These are phyloP conservation scores for Spodoptera litura DNA, from an alignment of 1,140 invertebrate genomes.

Conservation along the genomic window DNA sequence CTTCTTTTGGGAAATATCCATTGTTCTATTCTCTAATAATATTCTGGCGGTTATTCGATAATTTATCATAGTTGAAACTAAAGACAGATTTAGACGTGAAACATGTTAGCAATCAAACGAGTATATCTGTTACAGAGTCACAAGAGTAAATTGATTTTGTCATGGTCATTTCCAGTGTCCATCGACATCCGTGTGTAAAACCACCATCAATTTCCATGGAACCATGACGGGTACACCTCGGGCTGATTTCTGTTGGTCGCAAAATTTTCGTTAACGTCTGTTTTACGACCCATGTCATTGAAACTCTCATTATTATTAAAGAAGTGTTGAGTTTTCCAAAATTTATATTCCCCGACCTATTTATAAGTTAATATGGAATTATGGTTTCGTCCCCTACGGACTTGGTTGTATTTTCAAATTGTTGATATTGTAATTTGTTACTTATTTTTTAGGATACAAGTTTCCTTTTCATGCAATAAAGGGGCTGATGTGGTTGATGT, in stretches of 20 bases:
- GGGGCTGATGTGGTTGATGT: too few species aligned
- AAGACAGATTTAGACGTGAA: too few species aligned
- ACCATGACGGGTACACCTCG: background rate
- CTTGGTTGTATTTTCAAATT: background rate
- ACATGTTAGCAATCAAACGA: too few species aligned
- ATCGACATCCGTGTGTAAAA: background rate
- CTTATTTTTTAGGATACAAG: background rate
- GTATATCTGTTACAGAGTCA: too few species aligned
- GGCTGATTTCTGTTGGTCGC: conserved; percentile 3
- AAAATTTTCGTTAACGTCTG: conserved; percentile 6
- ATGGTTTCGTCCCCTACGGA: background rate
- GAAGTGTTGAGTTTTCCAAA: background rate
- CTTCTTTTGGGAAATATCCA: too few species aligned
- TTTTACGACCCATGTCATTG: conserved; percentile 3
- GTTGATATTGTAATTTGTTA: background rate
- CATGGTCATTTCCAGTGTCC: background rate
- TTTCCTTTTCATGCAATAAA: too few species aligned
- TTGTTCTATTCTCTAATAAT: too few species aligned
- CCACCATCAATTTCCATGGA: conserved; percentile 23
- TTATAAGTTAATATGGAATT: conserved; percentile 2
- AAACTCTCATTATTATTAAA: conserved; percentile 17
- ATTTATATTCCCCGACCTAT: conserved; percentile 3
- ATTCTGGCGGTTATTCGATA: too few species aligned
- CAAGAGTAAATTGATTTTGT: background rate
- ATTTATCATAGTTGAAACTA: too few species aligned